Evolutionary conservation across 2,797 vertebrate species (phyloP).

Genomic region (Pseudomugil gertrudae): DNA sequence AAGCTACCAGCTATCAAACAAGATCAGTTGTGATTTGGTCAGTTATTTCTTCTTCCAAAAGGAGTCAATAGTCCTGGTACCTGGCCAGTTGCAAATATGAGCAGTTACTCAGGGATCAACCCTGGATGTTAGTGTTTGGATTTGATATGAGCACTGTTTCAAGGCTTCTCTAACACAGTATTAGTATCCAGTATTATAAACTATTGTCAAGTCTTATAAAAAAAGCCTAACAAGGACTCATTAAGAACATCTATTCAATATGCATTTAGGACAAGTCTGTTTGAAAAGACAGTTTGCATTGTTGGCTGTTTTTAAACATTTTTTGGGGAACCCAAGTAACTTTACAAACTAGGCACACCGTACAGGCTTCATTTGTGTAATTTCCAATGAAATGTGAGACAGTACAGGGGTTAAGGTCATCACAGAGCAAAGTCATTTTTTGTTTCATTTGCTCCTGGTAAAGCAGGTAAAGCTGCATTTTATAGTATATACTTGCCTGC

Average conservation of each 20-base stretch:
- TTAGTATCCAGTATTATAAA: slow-evolving; percentile 3
- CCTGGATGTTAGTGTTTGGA: too few species aligned
- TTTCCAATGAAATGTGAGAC: slow-evolving; percentile 4
- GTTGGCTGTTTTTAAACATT: slow-evolving; percentile 6
- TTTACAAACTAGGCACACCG: not conserved
- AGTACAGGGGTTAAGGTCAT: not conserved
- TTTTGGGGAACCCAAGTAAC: not conserved
- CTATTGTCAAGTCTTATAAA: slow-evolving; percentile 9
- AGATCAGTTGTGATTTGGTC: not conserved
- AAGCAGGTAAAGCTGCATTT: too few species aligned
- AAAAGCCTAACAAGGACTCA: slow-evolving; percentile 10
- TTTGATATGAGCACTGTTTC: too few species aligned
- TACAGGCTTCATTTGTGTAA: slow-evolving; percentile 7
- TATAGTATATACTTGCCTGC: too few species aligned
- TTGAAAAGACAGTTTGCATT: slow-evolving; percentile 15
- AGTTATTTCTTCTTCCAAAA: not conserved
- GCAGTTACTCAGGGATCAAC: too few species aligned
- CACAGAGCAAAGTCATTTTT: too few species aligned
- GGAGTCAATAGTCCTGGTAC: not conserved
- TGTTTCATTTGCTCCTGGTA: not conserved
- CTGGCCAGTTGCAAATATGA: not conserved
- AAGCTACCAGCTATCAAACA: too few species aligned
- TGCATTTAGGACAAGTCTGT: slow-evolving; percentile 8
- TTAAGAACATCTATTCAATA: slow-evolving; percentile 9
- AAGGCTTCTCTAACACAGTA: slow-evolving; percentile 6